Base-by-base conservation (phyloP, 1,140 invertebrate species). In the Drosophila ogumai region DNA sequence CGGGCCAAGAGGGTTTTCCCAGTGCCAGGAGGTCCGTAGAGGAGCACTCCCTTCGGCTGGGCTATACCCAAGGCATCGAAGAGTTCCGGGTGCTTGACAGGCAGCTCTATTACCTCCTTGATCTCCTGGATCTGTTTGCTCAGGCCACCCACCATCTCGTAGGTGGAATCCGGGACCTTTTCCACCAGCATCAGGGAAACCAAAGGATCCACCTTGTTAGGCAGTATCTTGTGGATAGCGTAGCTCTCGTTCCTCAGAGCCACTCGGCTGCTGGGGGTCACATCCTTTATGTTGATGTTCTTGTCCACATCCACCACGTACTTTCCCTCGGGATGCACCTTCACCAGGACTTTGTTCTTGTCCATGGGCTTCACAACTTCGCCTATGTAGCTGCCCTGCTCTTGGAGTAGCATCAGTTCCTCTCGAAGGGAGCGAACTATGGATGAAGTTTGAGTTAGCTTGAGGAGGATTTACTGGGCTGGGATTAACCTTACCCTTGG, bases 181-280 rank as follows among this genome's bases (percentile, higher is more conserved):
- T 99, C 99, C 1, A 99, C 99, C 99, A 99, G 99, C 99, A 99
- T 99, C 46, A 99, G 95, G 19, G 98, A 99, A 0, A 99, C 99
- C 36, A 99, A 93, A 1, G 99, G 99, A 95, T 99, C 99, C 19
- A 99, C 98, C 94, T 99, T 99, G 92, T 99, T 99, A 1, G 99
- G 99, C n/a, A 99, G 93, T 80, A 99, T 99, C 94, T 99, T 99
- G 93, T 99, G 99, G 15, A 99, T 94, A 2, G 98, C 99, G 91
- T 99, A 99, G 93, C 98, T 99, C 93, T 99, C 99, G 94, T 99
- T 99, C 32, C 99, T 95, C 17, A 99, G 94, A 34, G 99, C 99
- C 32, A 99, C 99, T 88, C 99, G 94, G 81, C 97, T 98, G 92
- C 99, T 99, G 19, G 99, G 97, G 8, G 98, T 99, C 0, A 99